Evolutionary conservation across 2,113 vertebrate species (phyloP).

Genomic region (Hassar affinis): DNA sequence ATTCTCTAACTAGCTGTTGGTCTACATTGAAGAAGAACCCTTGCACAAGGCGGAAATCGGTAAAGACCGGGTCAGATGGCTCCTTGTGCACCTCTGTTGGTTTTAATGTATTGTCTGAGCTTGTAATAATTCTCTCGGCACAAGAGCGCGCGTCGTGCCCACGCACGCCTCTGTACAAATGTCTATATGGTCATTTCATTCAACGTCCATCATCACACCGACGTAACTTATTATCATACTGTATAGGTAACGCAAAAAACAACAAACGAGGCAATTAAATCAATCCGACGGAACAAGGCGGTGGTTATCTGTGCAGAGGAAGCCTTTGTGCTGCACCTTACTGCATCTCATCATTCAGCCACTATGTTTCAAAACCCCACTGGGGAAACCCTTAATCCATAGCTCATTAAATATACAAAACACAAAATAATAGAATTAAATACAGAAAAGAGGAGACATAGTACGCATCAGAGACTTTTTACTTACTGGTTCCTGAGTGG

Average conservation of each 20-base stretch:
- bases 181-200: background rate
- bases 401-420: no score
- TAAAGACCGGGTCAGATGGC: background rate
- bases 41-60: background rate
- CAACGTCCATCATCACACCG: background rate
- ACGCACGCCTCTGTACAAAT: slow-evolving; percentile 20
- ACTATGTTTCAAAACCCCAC: background rate
- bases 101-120: slow-evolving; percentile 25
- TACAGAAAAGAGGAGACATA: background rate
- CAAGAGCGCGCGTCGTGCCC: slow-evolving; percentile 18
- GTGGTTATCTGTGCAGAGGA: background rate
- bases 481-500: slow-evolving; percentile 33
- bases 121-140: slow-evolving; percentile 7
- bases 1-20: background rate
- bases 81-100: background rate
- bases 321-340: background rate
- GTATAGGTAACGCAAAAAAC: background rate
- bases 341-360: background rate
- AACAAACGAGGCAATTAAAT: background rate
- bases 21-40: background rate
- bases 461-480: background rate
- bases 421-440: background rate
- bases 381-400: slow-evolving; percentile 3
- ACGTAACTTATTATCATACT: background rate
- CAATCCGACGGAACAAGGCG: background rate